Evolutionary conservation across 2,113 vertebrate species (phyloP), one percentile per base, ranked within the genome.

Genomic region (Meles meles): DNA sequence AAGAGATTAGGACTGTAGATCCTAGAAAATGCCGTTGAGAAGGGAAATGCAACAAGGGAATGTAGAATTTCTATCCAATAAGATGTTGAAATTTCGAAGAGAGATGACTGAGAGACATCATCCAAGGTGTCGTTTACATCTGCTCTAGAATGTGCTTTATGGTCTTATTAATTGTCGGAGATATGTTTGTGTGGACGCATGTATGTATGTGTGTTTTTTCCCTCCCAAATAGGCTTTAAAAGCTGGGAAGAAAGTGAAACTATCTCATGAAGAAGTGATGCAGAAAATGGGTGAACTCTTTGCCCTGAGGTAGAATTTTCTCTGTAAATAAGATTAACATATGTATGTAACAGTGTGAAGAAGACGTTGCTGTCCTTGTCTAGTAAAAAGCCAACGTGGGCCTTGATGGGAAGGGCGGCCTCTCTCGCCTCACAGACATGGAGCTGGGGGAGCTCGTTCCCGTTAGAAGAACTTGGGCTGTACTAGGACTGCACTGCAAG

Each of bases 201-300:
- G 29, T 59, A 15, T 74, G 3, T 77, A 11, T 74, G 5, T 89
- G 39, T 69, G 29, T 90, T 44, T 91, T 65, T 82, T 23, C 82
- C 52, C 97, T 97, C 95, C 63, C 97, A 80, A 92, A 95, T 67
- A 99, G 99, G 99, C 99, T 90, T 98, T 99, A 59, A 99, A 99
- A 98, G 99, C 99, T 96, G 99, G 99, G 65, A 99, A 99, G 97
- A 99, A 99, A 93, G 98, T 99, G 12, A 99, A 99, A 98, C 98
- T 99, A n/a, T 99, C 99, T 84, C 99, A 99, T 65, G 99, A 99
- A 97, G 99, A 99, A 96, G 99, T 99, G 13, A 99, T 99, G 99
- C 99, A 99, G 99, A 99, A 99, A 99, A 99, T 99, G 44, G 99
- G 99, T 95, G 99, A 99, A 97, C 99, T 99, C 69, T 99, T 99